Evolutionary conservation across 2,113 vertebrate species (phyloP).

Genomic region (Prionailurus bengalensis): DNA sequence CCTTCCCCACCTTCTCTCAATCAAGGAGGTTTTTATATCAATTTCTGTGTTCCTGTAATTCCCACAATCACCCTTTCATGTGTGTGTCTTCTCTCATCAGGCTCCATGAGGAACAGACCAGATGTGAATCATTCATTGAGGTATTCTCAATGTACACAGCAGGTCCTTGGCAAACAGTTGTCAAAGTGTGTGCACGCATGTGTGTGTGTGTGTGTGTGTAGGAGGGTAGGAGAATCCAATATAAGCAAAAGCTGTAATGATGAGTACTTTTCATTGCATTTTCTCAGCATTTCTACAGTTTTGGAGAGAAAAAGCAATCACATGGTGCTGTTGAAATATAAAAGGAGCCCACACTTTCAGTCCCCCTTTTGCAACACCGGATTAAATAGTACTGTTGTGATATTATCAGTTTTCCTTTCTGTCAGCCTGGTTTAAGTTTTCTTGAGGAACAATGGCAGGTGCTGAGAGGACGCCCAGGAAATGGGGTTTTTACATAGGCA

Average conservation of each 20-base stretch:
- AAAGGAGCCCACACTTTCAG: neutral
- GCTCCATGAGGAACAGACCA: neutral
- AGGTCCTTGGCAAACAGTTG: neutral
- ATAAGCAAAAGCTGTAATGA: neutral
- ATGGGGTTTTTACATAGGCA: neutral
- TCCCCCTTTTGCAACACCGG: neutral
- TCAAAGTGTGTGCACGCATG: neutral
- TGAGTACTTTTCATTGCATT: neutral
- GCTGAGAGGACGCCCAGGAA: neutral
- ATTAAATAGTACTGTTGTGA: neutral
- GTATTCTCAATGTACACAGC: neutral
- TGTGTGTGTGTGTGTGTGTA: rapidly evolving
- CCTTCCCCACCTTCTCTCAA: neutral
- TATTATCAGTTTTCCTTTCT: neutral
- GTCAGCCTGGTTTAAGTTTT: neutral
- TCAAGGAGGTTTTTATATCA: neutral
- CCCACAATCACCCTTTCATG: neutral
- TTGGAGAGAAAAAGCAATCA: neutral
- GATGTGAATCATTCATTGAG: neutral
- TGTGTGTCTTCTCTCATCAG: neutral
- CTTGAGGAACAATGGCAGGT: neutral
- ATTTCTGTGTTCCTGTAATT: neutral
- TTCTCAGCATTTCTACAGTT: neutral
- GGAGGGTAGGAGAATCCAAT: neutral
- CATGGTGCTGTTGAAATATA: neutral